Base-by-base conservation (phyloP, 2,113 vertebrate genomes). In the Himantopus leucocephalus region DNA sequence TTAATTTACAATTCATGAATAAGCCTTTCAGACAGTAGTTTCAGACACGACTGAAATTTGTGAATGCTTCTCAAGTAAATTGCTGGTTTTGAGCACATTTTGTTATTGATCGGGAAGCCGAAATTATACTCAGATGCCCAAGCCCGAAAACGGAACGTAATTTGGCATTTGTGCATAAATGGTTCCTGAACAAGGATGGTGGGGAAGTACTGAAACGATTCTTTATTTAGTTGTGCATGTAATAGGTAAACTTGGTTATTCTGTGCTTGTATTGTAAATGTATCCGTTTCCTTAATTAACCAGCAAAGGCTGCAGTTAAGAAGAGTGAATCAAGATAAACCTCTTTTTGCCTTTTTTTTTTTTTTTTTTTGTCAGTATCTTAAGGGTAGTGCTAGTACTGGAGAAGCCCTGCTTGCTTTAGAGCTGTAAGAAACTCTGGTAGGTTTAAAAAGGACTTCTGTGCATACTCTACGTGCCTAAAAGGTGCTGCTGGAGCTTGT, bases 381-480 rank as follows among this genome's bases (percentile, higher is more conserved):
- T 71, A 82, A 29, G 30, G 5, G 9, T 41, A 39, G 8, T 34
- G 32, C n/a, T 59, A 10, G 10, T 63, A 20, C 13, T 21, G 16
- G 34, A 70, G 80, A 81, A 87, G 39, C 7, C 21, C 21, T 63
- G 22, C 45, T 64, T 60, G 24, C n/a, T 77, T 75, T 26, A 53
- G 12, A 48, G 71, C 22, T 47, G 14, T 64, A 37, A 85, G 63
- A 50, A 73, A 58, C 56, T 41, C 8, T 18, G 11, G 4, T 24
- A 16, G 63, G 22, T 50, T 87, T 73, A 32, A 53, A 59, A 80
- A 73, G 14, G 17, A 29, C 19, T n/a, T 14, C 13, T 45, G 6
- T 43, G 9, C 0, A 0, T 50, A 10, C 7, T 43, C 20, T 32
- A 2, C 0, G 0, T 9, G 14, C 7, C 50, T 50, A 19, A 18